These are phyloP conservation scores for Psittacus erithacus DNA, from an alignment of 2,113 vertebrate species.

Conservation along the genomic window DNA sequence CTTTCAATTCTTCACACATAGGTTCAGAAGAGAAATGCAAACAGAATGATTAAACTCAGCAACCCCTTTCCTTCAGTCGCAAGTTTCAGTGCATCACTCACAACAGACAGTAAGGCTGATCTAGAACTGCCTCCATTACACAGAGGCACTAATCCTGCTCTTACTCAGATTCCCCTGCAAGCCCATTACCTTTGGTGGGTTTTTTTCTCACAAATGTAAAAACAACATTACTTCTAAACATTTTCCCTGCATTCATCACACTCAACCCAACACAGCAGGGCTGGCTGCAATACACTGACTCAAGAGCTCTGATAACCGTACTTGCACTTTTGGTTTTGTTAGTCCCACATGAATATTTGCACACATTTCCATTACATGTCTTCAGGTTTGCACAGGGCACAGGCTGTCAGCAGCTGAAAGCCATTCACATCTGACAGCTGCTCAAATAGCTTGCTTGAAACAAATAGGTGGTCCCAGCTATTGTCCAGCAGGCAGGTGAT, in stretches of 20 bases:
- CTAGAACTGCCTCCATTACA: rapidly evolving
- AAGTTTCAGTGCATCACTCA: neutral
- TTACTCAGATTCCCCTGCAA: rapidly evolving
- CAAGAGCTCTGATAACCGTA: neutral
- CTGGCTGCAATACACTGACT: neutral
- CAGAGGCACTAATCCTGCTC: neutral
- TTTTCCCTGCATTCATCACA: neutral
- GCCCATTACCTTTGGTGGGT: neutral
- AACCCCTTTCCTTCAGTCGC: neutral
- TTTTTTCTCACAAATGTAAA: neutral
- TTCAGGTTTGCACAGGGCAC: conserved; percentile 4
- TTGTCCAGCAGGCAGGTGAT: conserved; percentile 10
- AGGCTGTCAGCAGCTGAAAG: conserved; percentile 55
- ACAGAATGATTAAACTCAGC: neutral
- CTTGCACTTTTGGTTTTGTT: neutral
- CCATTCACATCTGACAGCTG: conserved; percentile 40
- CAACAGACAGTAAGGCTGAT: rapidly evolving
- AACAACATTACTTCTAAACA: neutral
- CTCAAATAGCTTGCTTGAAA: neutral
- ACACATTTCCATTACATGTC: neutral
- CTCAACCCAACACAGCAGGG: neutral
- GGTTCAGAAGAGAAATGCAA: neutral
- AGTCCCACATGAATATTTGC: conserved; percentile 49
- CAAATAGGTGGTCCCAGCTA: neutral
- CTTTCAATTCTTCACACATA: neutral